Evolutionary conservation across 2,113 vertebrate species (phyloP), one percentile per base, ranked within the genome.

Genomic region (Aptenodytes patagonicus): DNA sequence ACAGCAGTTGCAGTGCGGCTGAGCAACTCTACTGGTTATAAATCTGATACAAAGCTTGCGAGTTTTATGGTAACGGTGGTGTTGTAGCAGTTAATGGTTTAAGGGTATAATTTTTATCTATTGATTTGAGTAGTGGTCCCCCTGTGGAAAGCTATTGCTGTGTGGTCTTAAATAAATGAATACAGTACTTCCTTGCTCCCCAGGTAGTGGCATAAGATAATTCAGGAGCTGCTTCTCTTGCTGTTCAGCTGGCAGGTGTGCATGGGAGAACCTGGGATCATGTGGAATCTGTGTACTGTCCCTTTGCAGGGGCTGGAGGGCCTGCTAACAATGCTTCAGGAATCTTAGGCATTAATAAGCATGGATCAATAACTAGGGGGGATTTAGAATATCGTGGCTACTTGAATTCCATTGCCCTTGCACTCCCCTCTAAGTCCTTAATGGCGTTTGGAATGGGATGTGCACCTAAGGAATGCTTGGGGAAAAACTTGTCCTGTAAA

Each of bases 71-170:
- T 17, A 47, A n/a, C 7, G 0, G 32, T 60, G 89, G 4, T 94
- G 86, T 54, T 82, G 90, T 31, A 89, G 83, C 87, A 82, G 87
- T 91, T 95, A 85, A 79, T 78, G 87, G 84, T 71, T 44, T 83
- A 40, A 87, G 77, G 87, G 90, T 89, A 65, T 84, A 68, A 87
- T 93, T 95, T 95, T 95, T 58, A 94, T 84, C 81, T 89, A 82
- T 96, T 79, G 87, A 89, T 96, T 85, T n/a, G n/a, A 89, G 87
- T 34, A 82, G 84, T 17, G 7, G 73, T 91, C 52, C 83, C 83
- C 90, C 75, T 79, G 76, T 72, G 92, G 70, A 86, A 94, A 94
- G 29, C 83, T 70, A 31, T 64, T 57, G 76, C 91, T 90, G 76
- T 6, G 0, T 77, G 68, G 32, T 47, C 73, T 65, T 95, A 85